Base-by-base conservation (phyloP, 2,797 vertebrate genomes). In the Tauraco hartlaubi region DNA sequence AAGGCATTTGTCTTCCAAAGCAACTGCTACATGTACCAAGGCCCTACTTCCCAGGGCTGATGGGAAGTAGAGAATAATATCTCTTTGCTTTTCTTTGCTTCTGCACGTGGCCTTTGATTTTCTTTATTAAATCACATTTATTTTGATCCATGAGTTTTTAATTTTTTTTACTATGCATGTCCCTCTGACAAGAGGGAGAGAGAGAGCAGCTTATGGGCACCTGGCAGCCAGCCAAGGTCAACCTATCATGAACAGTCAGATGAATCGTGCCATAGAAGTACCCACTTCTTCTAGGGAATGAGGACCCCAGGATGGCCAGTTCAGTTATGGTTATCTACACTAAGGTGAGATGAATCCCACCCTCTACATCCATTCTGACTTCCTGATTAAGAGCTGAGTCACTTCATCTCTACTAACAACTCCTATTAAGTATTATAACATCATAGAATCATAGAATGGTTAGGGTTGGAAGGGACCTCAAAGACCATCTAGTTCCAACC, bases 11-110 rank as follows among this genome's bases (percentile, higher is more conserved):
- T 66, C 41, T 76, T 66, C 35, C 2, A 2, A 76, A 44, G 28
- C 9, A 64, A 28, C 9, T 0, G 1, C 13, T 28, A 48, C 1
- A 1, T 2, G 1, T 48, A 62, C 18, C 9, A 49, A 49, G 22
- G 5, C 3, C n/a, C 12, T 64, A 2, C 31, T 54, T 69, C 44
- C 51, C 17, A 43, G 31, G 28, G 28, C 12, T 71, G 9, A 33
- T 5, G 9, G 12, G 23, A 89, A 72, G 48, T 26, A 41, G 41
- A 62, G 9, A 79, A 41, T n/a, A 41, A 46, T 6, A 41, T 41
- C 39, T 2, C 13, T 77, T 83, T 48, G 4, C 7, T 51, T 62
- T 29, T 51, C 21, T 56, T 80, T 81, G 6, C 21, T 78, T 82
- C 29, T 48, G n/a, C 3, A 5, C 0, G 0, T 14, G 16, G 3